phyloP scores from a whole-genome alignment of 2,888 invertebrate genomes.

The Drosophila aldrichi region DNA sequence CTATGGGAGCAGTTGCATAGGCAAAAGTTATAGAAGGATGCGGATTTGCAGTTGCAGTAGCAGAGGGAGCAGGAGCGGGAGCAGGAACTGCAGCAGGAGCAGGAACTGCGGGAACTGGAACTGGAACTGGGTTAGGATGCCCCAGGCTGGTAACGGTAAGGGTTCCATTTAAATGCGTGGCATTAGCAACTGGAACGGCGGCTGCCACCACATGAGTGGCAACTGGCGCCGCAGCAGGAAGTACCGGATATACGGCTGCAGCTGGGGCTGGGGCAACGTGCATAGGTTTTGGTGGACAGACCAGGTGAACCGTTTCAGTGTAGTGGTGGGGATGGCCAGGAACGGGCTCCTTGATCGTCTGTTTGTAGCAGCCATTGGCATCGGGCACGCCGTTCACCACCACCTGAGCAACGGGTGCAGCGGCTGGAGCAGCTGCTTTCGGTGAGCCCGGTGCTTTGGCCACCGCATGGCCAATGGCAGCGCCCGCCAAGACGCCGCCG shows the following conservation, averaged over 20 bases:
- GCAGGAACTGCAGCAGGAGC: neutral
- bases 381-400: constrained; percentile 49
- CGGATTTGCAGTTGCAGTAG: neutral
- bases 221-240: neutral
- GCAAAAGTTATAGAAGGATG: constrained; percentile 20
- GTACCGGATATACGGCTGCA: neutral
- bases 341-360: constrained; percentile 62
- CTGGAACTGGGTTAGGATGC: neutral
- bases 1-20: constrained; percentile 11
- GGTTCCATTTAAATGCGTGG: constrained; percentile 12
- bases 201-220: neutral
- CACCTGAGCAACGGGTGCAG: constrained; percentile 45
- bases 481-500: constrained; percentile 64
- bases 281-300: constrained; percentile 49
- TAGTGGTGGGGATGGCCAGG: constrained; percentile 44
- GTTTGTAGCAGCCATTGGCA: constrained; percentile 65
- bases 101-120: too few species aligned
- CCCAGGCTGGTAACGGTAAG: neutral
- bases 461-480: constrained; percentile 43
- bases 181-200: constrained; percentile 11
- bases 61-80: neutral
- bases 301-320: constrained; percentile 60
- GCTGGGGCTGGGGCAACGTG: constrained; percentile 1
- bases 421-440: constrained; percentile 34
- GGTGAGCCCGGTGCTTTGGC: constrained; percentile 24